Evolutionary conservation across 1,140 invertebrate species (phyloP).

Genomic region (Drosophila elegans): DNA sequence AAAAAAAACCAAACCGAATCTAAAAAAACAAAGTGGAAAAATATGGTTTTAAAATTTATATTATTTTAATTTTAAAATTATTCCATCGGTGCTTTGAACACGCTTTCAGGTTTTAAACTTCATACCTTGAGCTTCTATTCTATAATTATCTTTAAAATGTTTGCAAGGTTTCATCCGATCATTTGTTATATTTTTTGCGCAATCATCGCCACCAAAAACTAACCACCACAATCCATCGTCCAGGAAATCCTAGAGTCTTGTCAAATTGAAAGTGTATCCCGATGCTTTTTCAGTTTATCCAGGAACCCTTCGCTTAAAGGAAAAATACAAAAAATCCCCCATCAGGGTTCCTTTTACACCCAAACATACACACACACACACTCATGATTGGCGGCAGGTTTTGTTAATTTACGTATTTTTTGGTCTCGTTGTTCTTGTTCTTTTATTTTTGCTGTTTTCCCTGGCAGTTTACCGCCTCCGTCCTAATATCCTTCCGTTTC

Average conservation of each 20-base stretch:
- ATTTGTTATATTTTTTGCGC: slow-evolving; percentile 17
- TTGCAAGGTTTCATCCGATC: neutral
- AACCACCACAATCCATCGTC: neutral
- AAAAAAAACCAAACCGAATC: too few species aligned
- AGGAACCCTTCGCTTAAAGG: slow-evolving; percentile 2
- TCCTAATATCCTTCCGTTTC: slow-evolving; percentile 4
- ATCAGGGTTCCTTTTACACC: slow-evolving; percentile 9
- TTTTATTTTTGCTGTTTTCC: slow-evolving; percentile 20
- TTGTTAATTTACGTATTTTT: slow-evolving; percentile 75
- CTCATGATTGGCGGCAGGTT: slow-evolving; percentile 76
- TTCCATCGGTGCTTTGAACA: too few species aligned
- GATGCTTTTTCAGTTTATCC: slow-evolving; percentile 19
- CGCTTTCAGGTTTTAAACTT: too few species aligned
- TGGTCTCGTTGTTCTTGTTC: slow-evolving; percentile 1
- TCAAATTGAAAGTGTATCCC: slow-evolving; percentile 31
- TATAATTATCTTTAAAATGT: neutral
- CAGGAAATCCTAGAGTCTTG: slow-evolving; percentile 21
- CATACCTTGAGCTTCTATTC: neutral
- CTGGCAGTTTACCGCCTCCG: slow-evolving; percentile 21
- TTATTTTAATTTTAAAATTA: too few species aligned
- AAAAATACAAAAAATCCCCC: neutral
- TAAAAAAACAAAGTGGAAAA: too few species aligned
- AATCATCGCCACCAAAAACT: slow-evolving; percentile 1
- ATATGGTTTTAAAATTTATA: too few species aligned
- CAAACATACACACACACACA: slow-evolving; percentile 14